Base-by-base conservation (phyloP, 2,113 vertebrate genomes). In the Anas platyrhynchos region DNA sequence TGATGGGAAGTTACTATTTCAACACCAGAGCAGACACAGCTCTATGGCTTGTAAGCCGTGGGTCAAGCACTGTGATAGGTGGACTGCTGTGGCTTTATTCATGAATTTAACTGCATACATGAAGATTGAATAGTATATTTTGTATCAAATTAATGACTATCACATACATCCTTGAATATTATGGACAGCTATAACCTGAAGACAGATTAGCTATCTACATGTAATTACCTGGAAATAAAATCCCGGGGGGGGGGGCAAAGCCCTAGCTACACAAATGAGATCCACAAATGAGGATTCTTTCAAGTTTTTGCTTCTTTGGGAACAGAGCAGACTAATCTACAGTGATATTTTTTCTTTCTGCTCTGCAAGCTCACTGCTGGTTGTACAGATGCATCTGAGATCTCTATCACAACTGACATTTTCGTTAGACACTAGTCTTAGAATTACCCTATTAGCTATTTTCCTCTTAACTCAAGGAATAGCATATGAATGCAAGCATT, bases 341-440 rank as follows among this genome's bases (percentile, higher is more conserved):
- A 32, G 38, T 52, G 62, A 22, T 62, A 15, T 68, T 21, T 92
- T 83, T 84, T 31, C 2, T 27, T 83, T 80, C 46, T 34, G 20
- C 21, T 54, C 66, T 76, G 44, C 67, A 88, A 81, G 12, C 31
- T 88, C 29, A 36, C 9, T 75, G 63, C 29, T 91, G 21, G 13
- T 1, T 56, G 36, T 56, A 95, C 85, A 91, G n/a, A 55, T 52
- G 16, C 52, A 90, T 27, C 43, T 86, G 55, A 92, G 13, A 44
- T 44, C n/a, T 89, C 58, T 34, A 69, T 63, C 62, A 69, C 31
- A 88, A 21, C 44, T 66, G 34, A 27, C 11, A 75, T 71, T 89
- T 87, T 71, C 78, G 77, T 79, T 88, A 92, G 94, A 88, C 2
- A 4, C 26, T 69, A 65, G 34, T 66, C 80, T 92, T 59, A 89